Evolutionary conservation across 2,888 invertebrate species (phyloP).

Genomic region (Platycheirus albimanus): DNA sequence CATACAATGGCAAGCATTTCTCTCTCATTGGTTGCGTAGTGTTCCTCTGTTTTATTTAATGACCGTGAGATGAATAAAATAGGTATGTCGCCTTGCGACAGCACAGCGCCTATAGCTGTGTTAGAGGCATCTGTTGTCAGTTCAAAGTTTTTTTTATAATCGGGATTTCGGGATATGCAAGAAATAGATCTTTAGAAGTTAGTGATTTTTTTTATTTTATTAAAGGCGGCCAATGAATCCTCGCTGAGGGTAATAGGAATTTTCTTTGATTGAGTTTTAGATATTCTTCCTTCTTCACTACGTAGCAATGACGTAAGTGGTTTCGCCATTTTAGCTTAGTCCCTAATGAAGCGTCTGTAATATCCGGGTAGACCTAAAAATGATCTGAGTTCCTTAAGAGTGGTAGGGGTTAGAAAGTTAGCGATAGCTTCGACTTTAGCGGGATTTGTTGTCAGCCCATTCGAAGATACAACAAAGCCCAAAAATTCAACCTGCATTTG

Average conservation of each 20-base stretch:
- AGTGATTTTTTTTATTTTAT: constrained; percentile 41
- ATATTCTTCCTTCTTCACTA: constrained; percentile 30
- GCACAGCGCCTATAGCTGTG: constrained; percentile 74
- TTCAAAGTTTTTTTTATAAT: constrained; percentile 36
- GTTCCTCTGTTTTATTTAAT: constrained; percentile 15
- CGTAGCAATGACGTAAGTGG: constrained; percentile 27
- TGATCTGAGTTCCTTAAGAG: constrained; percentile 16
- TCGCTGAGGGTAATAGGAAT: not conserved
- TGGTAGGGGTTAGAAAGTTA: constrained; percentile 10
- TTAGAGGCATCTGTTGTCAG: constrained; percentile 77
- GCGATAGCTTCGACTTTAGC: constrained; percentile 26
- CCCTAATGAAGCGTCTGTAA: constrained; percentile 33
- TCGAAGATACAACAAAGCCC: constrained; percentile 21
- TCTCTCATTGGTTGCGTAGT: not conserved
- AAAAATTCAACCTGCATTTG: constrained; percentile 44
- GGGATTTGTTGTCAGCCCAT: constrained; percentile 30
- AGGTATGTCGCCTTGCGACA: constrained; percentile 2
- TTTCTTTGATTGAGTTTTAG: constrained; percentile 21
- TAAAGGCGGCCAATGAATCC: constrained; percentile 40
- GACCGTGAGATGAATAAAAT: constrained; percentile 16
- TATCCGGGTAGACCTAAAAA: constrained; percentile 39
- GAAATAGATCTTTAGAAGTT: constrained; percentile 29
- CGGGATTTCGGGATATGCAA: constrained; percentile 32
- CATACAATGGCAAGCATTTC: not conserved
- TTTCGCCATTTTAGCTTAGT: constrained; percentile 31